phyloP scores from a whole-genome alignment of 2,797 vertebrate species.

The Trichosurus vulpecula region DNA sequence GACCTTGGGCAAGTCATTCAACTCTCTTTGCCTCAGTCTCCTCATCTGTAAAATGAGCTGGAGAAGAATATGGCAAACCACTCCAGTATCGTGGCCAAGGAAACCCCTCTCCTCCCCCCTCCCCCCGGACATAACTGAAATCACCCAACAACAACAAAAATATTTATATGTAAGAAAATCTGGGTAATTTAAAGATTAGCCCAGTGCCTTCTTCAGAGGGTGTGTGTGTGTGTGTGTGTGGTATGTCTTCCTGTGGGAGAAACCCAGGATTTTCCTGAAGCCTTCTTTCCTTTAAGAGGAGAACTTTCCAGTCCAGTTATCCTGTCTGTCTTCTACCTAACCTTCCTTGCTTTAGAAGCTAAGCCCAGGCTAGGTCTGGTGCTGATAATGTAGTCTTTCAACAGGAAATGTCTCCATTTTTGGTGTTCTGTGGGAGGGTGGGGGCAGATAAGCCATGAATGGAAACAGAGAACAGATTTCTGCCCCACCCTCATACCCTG shows the following conservation, averaged over 20 bases:
- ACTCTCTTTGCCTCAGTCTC: background rate
- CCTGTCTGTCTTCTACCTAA: conserved; percentile 71
- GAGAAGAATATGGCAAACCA: background rate
- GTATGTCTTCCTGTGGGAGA: conserved; percentile 55
- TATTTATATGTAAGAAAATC: background rate
- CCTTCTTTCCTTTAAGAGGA: conserved; percentile 77
- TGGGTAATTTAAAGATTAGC: conserved; percentile 5
- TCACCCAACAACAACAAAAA: background rate
- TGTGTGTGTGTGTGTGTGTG: conserved; percentile 74
- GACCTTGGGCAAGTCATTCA: background rate
- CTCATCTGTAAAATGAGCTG: background rate
- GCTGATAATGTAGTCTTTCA: conserved; percentile 81
- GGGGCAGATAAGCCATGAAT: conserved; percentile 75
- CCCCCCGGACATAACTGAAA: background rate
- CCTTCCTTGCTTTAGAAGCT: conserved; percentile 58
- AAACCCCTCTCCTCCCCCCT: no score
- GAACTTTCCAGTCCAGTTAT: conserved; percentile 64
- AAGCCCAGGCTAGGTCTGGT: conserved; percentile 55
- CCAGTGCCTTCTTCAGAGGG: background rate
- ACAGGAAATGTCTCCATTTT: conserved; percentile 81
- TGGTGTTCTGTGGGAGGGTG: conserved; percentile 75
- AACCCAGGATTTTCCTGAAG: conserved; percentile 60
- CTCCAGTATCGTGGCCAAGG: background rate
- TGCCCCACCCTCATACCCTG: conserved; percentile 70
- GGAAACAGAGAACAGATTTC: conserved; percentile 77